Percentiles rank a stretch among this genome's conserved stretches.
These are phyloP conservation scores for Vulpes vulpes DNA, from an alignment of 2,113 vertebrate genomes.

Conservation along the genomic window DNA sequence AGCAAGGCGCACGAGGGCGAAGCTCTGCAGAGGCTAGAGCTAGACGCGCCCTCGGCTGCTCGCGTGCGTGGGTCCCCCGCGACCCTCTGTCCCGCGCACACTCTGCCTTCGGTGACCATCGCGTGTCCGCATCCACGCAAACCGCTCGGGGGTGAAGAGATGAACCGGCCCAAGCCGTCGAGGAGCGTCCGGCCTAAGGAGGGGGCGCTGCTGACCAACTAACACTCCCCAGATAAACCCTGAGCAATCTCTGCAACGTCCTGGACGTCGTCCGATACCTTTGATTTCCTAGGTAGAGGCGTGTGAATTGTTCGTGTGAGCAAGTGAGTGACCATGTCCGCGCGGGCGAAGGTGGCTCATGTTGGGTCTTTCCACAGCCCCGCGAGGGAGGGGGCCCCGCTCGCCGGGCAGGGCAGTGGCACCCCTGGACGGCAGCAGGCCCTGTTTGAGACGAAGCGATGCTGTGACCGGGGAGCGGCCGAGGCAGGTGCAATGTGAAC, in stretches of 20 bases:
- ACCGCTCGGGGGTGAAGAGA: background rate
- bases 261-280: background rate
- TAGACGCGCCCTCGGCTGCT: no score
- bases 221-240: background rate
- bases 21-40: no score
- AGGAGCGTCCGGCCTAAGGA: background rate
- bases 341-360: background rate
- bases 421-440: background rate
- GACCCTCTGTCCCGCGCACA: background rate
- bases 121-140: accelerated
- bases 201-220: background rate
- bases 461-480: background rate
- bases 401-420: background rate
- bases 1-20: no score
- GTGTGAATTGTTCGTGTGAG: background rate
- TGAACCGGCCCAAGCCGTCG: background rate
- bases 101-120: background rate
- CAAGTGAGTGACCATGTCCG: background rate
- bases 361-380: background rate
- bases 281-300: background rate
- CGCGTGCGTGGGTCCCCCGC: no score
- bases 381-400: background rate
- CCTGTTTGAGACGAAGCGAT: background rate
- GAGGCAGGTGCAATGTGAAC: background rate
- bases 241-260: background rate